Conservation (phyloP, 2,113 vertebrate genomes). For the Illadopsis cleaveri region DNA sequence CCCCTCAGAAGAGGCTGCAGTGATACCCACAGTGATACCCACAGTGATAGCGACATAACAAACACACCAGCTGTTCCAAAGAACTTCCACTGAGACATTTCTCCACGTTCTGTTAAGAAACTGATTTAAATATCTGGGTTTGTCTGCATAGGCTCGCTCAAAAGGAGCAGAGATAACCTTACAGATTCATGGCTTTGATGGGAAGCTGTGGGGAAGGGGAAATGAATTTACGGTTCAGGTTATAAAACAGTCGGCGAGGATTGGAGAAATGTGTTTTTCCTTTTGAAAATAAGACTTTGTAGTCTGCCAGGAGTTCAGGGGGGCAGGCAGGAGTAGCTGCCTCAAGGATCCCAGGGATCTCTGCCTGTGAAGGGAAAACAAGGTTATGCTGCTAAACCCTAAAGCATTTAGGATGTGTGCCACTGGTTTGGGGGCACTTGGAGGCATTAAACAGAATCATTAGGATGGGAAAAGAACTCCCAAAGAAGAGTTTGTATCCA, state of each 20-base stretch:
- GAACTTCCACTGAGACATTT: neutral
- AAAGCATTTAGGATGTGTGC: neutral
- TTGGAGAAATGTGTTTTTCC: neutral
- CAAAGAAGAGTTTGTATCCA: neutral
- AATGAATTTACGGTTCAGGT: neutral
- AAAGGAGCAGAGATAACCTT: neutral
- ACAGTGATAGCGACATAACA: neutral
- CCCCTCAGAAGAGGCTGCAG: neutral
- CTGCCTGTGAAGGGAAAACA: neutral
- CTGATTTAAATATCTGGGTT: slow-evolving; percentile 22
- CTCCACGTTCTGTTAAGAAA: slow-evolving; percentile 5
- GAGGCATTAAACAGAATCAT: neutral
- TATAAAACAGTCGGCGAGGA: neutral
- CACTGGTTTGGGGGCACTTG: rapidly evolving
- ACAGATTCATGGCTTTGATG: neutral
- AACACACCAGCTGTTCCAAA: slow-evolving; percentile 3
- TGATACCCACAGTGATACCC: neutral
- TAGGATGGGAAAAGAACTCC: neutral
- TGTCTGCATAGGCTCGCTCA: neutral
- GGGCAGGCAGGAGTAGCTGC: neutral
- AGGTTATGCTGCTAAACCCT: neutral
- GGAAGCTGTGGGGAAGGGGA: neutral
- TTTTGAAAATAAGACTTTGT: neutral
- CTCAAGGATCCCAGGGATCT: neutral
- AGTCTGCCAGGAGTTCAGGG: neutral